Conservation (phyloP, 2,113 vertebrate species). For the Brachypteracias leptosomus region DNA sequence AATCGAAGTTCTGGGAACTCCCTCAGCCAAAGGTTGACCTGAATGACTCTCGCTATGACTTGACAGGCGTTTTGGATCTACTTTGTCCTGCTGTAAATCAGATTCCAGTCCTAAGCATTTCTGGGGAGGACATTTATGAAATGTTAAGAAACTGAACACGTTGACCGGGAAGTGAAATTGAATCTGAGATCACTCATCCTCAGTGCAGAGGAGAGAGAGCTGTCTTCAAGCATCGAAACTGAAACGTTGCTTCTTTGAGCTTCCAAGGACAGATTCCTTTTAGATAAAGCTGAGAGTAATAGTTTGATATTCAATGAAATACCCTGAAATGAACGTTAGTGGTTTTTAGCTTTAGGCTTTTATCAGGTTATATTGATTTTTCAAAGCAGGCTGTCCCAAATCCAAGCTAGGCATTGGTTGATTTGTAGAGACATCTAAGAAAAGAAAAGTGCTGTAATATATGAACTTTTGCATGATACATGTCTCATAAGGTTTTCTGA, state of each 20-base stretch:
- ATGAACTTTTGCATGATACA: neutral
- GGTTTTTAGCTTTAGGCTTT: conserved; percentile 24
- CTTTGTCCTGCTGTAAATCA: conserved; percentile 4
- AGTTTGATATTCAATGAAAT: conserved; percentile 44
- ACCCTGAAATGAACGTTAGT: conserved; percentile 12
- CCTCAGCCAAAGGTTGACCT: neutral
- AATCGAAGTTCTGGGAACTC: conserved; percentile 6
- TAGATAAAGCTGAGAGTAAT: neutral
- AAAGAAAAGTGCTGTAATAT: neutral
- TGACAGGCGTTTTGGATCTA: neutral
- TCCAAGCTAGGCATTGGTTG: neutral
- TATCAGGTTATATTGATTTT: conserved; percentile 51
- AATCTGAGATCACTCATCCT: conserved; percentile 5
- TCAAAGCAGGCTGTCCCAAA: conserved; percentile 22
- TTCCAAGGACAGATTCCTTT: conserved; percentile 12
- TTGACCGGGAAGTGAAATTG: conserved; percentile 29
- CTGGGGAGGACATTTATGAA: conserved; percentile 12
- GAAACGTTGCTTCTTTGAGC: neutral
- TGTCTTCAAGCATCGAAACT: neutral
- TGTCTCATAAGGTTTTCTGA: neutral
- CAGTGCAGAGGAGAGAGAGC: neutral
- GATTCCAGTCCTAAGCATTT: neutral
- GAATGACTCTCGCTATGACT: neutral
- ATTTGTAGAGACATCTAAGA: conserved; percentile 10
- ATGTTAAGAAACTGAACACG: conserved; percentile 25